Evolutionary conservation across 2,888 invertebrate species (phyloP), one percentile per base, ranked within the genome.

Genomic region (Dolichomitus sp.): DNA sequence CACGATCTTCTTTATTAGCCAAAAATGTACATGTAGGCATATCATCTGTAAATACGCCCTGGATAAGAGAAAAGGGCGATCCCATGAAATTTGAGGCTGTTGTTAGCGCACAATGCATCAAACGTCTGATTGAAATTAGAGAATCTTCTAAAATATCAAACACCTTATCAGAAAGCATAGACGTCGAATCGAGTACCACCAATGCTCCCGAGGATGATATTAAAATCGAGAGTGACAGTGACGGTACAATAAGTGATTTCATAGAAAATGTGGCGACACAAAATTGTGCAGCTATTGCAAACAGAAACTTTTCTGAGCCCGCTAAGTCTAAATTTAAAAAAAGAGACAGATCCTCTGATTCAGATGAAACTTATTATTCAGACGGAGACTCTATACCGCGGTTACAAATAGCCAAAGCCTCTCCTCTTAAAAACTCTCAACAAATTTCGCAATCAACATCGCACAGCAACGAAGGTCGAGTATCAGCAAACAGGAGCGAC

Each of bases 191-290:
- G 45, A 85, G 37, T 40, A 72, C 42, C 11, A 63, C 63, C 7
- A 72, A 23, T 23, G 30, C 27, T 17, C 42, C 30, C 14, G 78
- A 84, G 1, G 80, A 83, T 2, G 61, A 83, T 9, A 42, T 27
- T 12, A 63, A 54, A 14, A 66, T 68, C 12, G 74, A 65, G 5
- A 87, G 72, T 42, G 87, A 88, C 14, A 84, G 78, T n/a, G 86
- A 87, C 2, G 75, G 63, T 23, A 81, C 86, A 42, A 33, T 66
- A 1, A 85, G 83, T 40, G 76, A 86, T 52, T 6, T 82, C 0
- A 90, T 91, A 66, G 92, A 91, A 19, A 73, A 80, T 14, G 23
- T 52, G 19, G 27, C 11, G 14, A 72, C 79, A 17, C 80, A 66
- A 54, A 75, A 54, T 17, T 4, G 12, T n/a, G 3, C n/a, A 9